A percentile compares a stretch with the other conserved stretches of the same genome.
Conservation (phyloP, 2,888 invertebrate genomes). For the Hemithea aestivaria region DNA sequence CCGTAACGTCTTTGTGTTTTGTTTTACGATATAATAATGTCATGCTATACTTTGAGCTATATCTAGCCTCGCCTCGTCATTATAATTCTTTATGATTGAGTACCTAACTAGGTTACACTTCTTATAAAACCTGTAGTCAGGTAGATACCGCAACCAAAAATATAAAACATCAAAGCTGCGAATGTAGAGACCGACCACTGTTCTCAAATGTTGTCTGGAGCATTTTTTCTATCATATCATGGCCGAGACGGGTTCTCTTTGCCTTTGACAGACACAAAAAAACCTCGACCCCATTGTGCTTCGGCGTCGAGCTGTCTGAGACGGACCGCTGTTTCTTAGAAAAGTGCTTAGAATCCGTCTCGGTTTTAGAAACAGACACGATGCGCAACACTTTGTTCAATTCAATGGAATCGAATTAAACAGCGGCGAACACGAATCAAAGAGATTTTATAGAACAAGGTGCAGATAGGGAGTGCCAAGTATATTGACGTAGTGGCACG, state of each 20-base stretch:
- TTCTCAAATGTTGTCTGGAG: constrained; percentile 55
- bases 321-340: constrained; percentile 61
- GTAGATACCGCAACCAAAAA: constrained; percentile 49
- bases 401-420: constrained; percentile 9
- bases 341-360: constrained; percentile 39
- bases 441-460: background rate
- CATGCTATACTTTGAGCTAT: too few species aligned
- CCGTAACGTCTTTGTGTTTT: too few species aligned
- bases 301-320: constrained; percentile 74
- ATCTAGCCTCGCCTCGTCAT: constrained; percentile 24
- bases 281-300: constrained; percentile 64
- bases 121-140: constrained; percentile 44
- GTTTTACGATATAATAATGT: too few species aligned
- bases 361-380: constrained; percentile 27
- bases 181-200: constrained; percentile 47
- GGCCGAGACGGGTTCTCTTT: constrained; percentile 54
- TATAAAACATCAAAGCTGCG: constrained; percentile 60
- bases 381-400: constrained; percentile 12
- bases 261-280: constrained; percentile 54
- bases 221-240: constrained; percentile 56
- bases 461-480: background rate
- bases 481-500: background rate
- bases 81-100: constrained; percentile 37
- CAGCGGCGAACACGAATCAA: background rate
- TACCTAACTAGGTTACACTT: too few species aligned